Base-by-base conservation (phyloP, 2,113 vertebrate species). In the Nerophis ophidion region DNA sequence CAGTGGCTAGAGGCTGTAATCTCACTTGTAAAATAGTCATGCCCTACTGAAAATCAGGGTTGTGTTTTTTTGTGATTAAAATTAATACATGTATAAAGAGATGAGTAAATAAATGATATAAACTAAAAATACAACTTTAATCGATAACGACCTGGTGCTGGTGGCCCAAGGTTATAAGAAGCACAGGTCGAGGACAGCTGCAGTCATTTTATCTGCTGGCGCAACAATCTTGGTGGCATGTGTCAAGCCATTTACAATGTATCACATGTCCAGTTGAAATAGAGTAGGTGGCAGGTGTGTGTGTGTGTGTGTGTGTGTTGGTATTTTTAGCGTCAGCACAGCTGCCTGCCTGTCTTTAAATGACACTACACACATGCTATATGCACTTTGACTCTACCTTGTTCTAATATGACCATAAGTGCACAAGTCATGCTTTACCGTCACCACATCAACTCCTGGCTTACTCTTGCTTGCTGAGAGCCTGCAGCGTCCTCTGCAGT, bases 211-310 rank as follows among this genome's bases (percentile, higher is more conserved):
- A 61, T 71, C 34, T 68, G 56, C 65, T 13, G 10, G 66, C 60
- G 60, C 51, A 75, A 55, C 74, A 81, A 82, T 84, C 62, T 61
- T 81, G 78, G 78, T 65, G 76, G 82, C 81, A 80, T 75, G 65
- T 77, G 77, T 76, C 73, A 68, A 74, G 80, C 65, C 53, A 48
- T 75, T 79, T 68, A 47, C 46, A 16, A 40, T 19, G 35, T 73
- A 69, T 89, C 77, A 66, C 46, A 72, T 88, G 64, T 75, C 85
- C 33, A 15, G 44, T 62, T 81, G 70, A 84, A 87, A 87, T 81
- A 61, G 83, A 83, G 66, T 2, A 17, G 63, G n/a, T 64, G 71
- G 17, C 63, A 56, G 65, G 54, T 4, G 13, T 8, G 5, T 55
- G 66, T 4, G 12, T 5, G 7, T 60, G 70, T 26, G 26, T 26